phyloP scores from a whole-genome alignment of 1,140 invertebrate species.

The Bombus breviceps region DNA sequence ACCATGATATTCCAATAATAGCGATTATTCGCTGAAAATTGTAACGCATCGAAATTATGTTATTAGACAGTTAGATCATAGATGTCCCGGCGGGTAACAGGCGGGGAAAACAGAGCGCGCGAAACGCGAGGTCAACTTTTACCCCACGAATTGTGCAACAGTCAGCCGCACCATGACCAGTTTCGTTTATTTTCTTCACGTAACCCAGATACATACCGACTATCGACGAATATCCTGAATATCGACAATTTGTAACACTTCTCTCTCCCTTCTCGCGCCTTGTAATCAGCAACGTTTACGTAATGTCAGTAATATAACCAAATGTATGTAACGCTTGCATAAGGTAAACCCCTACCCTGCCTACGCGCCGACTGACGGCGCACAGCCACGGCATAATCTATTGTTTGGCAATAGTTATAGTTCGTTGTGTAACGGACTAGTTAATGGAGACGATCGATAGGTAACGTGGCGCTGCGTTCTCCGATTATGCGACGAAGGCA shows the following conservation, averaged over 20 bases:
- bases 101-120: not conserved
- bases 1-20: not conserved
- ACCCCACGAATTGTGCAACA: constrained; percentile 38
- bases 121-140: constrained; percentile 25
- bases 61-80: not conserved
- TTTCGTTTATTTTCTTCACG: constrained; percentile 41
- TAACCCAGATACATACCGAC: constrained; percentile 12
- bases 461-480: constrained; percentile 42
- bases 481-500: constrained; percentile 36
- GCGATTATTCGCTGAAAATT: not conserved
- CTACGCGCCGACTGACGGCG: constrained; percentile 57
- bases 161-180: constrained; percentile 6
- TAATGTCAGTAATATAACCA: constrained; percentile 80
- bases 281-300: constrained; percentile 75
- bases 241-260: constrained; percentile 74
- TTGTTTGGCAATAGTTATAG: constrained; percentile 78
- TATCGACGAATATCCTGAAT: constrained; percentile 44
- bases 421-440: constrained; percentile 73
- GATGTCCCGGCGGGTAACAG: not conserved
- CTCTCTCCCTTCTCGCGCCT: constrained; percentile 67
- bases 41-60: not conserved
- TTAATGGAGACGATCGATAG: constrained; percentile 74
- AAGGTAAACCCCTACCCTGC: constrained; percentile 70
- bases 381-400: constrained; percentile 73
- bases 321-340: constrained; percentile 82